These are phyloP conservation scores for Mactromeris polynyma DNA, from an alignment of 2,888 invertebrate genomes.

Conservation along the genomic window DNA sequence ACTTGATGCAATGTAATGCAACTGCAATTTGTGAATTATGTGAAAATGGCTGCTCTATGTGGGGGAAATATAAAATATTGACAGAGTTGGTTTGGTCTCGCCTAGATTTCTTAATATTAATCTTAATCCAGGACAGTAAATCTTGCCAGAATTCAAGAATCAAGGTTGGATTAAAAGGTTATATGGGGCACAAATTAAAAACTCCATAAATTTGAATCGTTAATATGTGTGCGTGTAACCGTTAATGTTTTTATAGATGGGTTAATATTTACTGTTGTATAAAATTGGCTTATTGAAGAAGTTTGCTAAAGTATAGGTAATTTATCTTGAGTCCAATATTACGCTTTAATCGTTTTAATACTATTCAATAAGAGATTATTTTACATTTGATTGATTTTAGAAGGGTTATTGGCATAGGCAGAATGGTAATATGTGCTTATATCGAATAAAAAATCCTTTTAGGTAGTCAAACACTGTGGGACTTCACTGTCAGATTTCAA, in stretches of 20 bases:
- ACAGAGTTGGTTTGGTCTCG: background rate
- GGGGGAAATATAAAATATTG: background rate
- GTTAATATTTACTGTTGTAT: conserved; percentile 12
- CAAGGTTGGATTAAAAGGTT: conserved; percentile 28
- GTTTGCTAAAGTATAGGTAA: background rate
- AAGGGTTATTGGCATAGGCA: conserved; percentile 22
- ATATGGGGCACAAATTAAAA: background rate
- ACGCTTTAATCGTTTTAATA: conserved; percentile 44
- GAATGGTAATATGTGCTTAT: conserved; percentile 19
- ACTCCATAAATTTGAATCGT: conserved; percentile 24
- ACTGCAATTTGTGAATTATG: too few relatives aligned
- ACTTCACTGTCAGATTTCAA: background rate
- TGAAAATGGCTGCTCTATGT: too few relatives aligned
- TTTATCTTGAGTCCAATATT: background rate
- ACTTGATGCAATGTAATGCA: too few relatives aligned
- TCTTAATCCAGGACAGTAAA: background rate
- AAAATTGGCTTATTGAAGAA: conserved; percentile 5
- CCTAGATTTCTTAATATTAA: background rate
- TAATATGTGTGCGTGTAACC: conserved; percentile 19
- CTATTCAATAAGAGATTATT: conserved; percentile 47
- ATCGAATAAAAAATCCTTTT: conserved; percentile 9
- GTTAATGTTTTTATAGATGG: conserved; percentile 21
- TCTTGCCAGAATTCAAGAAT: background rate
- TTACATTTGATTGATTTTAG: conserved; percentile 48
- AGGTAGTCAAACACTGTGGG: background rate